Evolutionary conservation across 2,113 vertebrate genomes (phyloP).

Genomic region (Phalacrocorax brasilianus): DNA sequence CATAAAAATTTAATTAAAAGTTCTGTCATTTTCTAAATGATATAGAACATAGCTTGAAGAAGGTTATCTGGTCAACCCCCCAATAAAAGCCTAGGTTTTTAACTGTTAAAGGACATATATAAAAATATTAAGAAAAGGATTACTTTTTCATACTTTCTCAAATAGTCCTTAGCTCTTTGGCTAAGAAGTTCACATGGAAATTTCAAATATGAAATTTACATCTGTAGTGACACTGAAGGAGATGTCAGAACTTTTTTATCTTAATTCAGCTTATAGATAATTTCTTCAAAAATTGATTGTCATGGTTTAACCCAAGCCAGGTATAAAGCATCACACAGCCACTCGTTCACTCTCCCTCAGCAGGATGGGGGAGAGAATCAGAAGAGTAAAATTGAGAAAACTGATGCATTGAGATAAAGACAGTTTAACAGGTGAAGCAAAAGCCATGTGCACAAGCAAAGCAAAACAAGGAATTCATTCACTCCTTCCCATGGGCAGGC

Average conservation of each 20-base stretch:
- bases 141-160: background rate
- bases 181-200: background rate
- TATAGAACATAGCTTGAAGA: background rate
- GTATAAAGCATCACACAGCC: too few species aligned
- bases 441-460: too few species aligned
- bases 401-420: too few species aligned
- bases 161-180: background rate
- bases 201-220: background rate
- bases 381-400: too few species aligned
- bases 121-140: background rate
- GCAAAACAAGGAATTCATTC: too few species aligned
- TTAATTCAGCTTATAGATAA: background rate
- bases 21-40: background rate
- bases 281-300: background rate
- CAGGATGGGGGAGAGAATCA: too few species aligned
- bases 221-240: background rate
- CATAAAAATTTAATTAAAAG: background rate
- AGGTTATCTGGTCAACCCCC: fast-evolving
- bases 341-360: too few species aligned
- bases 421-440: too few species aligned
- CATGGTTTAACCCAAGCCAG: too few species aligned
- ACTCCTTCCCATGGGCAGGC: too few species aligned
- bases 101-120: background rate
- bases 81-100: background rate
- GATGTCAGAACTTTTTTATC: background rate